phyloP scores from a whole-genome alignment of 2,797 vertebrate genomes.

The Coilia nasus region DNA sequence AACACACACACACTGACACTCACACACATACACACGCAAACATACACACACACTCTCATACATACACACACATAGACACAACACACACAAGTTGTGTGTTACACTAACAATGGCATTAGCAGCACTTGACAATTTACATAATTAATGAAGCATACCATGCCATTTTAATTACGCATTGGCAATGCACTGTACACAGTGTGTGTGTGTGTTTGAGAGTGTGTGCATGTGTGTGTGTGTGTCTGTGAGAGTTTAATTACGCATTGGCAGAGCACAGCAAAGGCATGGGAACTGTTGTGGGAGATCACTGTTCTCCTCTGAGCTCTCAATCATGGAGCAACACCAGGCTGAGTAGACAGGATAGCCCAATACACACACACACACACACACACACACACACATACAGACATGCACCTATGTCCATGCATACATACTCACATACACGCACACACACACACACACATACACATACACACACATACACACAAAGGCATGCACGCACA shows the following conservation, averaged over 20 bases:
- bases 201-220: constrained; percentile 25
- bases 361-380: background rate
- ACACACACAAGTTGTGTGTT: background rate
- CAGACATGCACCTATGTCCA: background rate
- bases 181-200: constrained; percentile 48
- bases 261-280: too few species aligned
- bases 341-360: too few species aligned
- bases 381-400: too few species aligned
- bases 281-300: too few species aligned
- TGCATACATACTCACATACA: background rate
- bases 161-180: constrained; percentile 48
- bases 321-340: too few species aligned
- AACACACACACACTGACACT: too few species aligned
- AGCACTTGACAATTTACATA: constrained; percentile 47
- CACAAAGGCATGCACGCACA: background rate
- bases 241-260: too few species aligned
- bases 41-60: background rate
- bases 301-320: too few species aligned
- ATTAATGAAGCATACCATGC: constrained; percentile 46
- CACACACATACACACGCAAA: too few species aligned
- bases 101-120: constrained; percentile 38
- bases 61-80: background rate
- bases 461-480: background rate
- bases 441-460: background rate
- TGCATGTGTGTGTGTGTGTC: constrained; percentile 9